Evolutionary conservation across 2,888 invertebrate species (phyloP), one percentile per base, ranked within the genome.

Genomic region (Uropetala carovei): DNA sequence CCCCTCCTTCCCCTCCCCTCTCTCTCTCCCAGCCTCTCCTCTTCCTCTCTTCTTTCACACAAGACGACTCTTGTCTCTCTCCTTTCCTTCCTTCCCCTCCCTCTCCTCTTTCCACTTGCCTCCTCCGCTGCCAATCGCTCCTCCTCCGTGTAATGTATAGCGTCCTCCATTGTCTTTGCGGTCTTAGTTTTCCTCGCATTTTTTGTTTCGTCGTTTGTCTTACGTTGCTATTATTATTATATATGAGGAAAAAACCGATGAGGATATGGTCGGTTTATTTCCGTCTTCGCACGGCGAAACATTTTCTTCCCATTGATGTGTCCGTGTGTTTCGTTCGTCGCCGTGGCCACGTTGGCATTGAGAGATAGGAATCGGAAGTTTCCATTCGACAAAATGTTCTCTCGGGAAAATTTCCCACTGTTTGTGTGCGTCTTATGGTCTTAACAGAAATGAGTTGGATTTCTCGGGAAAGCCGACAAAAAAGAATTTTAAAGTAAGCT

Each of bases 51-150:
- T 75, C 75, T 75, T 75, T 75, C 75, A 27, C 75, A 75, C 75
- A 68, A 68, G 68, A 68, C 68, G 68, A 22, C 68, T 68, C 68
- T 68, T 68, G 75, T 75, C 75, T 75, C 14, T 68, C 27, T 75
- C 75, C 13, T 4, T 13, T 22, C n/a, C 14, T 64, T n/a, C 10
- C 22, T 68, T n/a, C n/a, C 22, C 5, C 68, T 22, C 68, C 64
- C 64, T 14, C 5, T 43, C 43, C 43, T 43, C 43, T 43, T 43
- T 43, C 43, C 43, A 43, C 43, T 43, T 43, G 43, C 43, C 43
- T 43, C 43, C 43, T 43, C 43, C 43, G 5, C 43, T 43, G 43
- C 43, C 3, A 43, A 43, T 43, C 43, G 5, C 5, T 5, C 43
- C 3, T 43, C 43, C 3, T 43, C 43, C 43, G 43, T n/a, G n/a